Conservation (phyloP, 2,113 vertebrate species). For the Oreochromis spilurus region DNA sequence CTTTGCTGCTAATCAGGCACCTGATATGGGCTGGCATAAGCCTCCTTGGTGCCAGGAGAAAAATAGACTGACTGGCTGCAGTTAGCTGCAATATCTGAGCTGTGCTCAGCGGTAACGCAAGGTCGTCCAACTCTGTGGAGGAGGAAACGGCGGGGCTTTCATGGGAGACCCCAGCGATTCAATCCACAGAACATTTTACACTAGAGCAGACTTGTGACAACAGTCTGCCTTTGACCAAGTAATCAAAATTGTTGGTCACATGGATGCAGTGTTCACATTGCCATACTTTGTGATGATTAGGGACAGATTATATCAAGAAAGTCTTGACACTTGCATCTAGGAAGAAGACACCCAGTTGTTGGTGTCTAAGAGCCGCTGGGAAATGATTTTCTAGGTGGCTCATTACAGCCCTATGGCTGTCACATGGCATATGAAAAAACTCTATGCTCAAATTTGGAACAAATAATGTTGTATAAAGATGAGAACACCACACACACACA, state of each 20-base stretch:
- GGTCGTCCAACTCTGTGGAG: background rate
- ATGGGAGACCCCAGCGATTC: background rate
- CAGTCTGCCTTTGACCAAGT: background rate
- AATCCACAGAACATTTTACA: background rate
- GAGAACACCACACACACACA: background rate
- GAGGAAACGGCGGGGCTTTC: background rate
- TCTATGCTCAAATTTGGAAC: accelerated
- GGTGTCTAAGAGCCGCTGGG: accelerated
- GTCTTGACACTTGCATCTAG: background rate
- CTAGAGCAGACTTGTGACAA: background rate
- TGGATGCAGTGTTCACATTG: background rate
- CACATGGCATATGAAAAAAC: background rate
- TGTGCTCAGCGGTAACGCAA: accelerated
- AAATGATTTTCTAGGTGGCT: background rate
- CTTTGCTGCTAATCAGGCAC: background rate
- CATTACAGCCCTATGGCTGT: background rate
- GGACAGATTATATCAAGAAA: background rate
- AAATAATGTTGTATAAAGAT: accelerated
- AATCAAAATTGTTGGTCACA: background rate
- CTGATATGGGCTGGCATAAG: background rate
- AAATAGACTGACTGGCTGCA: background rate
- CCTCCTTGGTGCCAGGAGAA: background rate
- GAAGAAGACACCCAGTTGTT: background rate
- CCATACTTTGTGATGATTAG: background rate
- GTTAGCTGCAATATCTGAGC: background rate